phyloP scores from a whole-genome alignment of 2,888 invertebrate genomes.

The Anoplius nigerrimus region DNA sequence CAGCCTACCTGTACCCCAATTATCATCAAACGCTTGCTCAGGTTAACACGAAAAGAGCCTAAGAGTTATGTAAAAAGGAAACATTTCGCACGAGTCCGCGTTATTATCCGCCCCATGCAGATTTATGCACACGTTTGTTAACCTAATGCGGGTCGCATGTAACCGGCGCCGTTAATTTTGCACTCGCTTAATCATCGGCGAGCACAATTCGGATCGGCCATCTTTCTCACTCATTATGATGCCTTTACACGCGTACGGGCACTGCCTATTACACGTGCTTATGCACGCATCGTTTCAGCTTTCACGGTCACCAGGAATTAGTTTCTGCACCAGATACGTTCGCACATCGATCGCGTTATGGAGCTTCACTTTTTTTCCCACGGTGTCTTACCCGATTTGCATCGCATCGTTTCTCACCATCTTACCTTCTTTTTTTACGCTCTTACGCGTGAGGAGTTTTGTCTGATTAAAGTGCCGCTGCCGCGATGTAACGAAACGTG shows the following conservation, averaged over 20 bases:
- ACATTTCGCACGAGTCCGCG: too few relatives aligned
- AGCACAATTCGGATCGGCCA: too few relatives aligned
- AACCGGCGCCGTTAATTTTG: too few relatives aligned
- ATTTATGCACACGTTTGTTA: too few relatives aligned
- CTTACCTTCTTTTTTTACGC: not conserved
- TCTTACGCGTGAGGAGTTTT: not conserved
- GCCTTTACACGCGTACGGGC: not conserved
- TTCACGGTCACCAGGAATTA: conserved; percentile 59
- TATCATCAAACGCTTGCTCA: too few relatives aligned
- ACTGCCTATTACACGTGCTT: not conserved
- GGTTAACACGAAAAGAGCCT: too few relatives aligned
- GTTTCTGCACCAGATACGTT: conserved; percentile 63
- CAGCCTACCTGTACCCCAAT: too few relatives aligned
- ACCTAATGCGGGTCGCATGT: too few relatives aligned
- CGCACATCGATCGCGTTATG: conserved; percentile 53
- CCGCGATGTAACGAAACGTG: too few relatives aligned
- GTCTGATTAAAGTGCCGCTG: not conserved
- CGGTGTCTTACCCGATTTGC: conserved; percentile 5
- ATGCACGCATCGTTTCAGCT: conserved; percentile 15
- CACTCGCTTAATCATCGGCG: too few relatives aligned
- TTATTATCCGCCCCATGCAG: too few relatives aligned
- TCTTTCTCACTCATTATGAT: conserved; percentile 1
- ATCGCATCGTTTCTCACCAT: conserved; percentile 2
- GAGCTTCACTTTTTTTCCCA: conserved; percentile 5
- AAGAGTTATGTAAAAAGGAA: too few relatives aligned